A percentile compares a stretch with the other conserved stretches of the same genome.
phyloP scores from a whole-genome alignment of 2,888 invertebrate species.

The Lycia hirtaria region DNA sequence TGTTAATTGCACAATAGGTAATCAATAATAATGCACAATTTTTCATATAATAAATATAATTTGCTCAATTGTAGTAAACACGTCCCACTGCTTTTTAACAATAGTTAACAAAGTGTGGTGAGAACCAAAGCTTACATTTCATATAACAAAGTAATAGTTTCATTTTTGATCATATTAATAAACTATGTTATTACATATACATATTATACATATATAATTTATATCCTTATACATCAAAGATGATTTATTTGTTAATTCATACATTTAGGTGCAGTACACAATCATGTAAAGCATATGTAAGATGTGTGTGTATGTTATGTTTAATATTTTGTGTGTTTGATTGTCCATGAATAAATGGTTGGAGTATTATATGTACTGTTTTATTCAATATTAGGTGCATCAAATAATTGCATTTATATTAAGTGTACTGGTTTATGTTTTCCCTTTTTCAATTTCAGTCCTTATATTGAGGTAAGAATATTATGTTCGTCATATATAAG shows the following conservation, averaged over 20 bases:
- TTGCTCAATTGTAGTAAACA: slow-evolving; percentile 66
- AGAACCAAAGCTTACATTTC: slow-evolving; percentile 15
- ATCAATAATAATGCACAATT: slow-evolving; percentile 48
- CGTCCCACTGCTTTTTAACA: slow-evolving; percentile 46
- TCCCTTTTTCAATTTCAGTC: too few relatives aligned
- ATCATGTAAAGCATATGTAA: slow-evolving; percentile 27
- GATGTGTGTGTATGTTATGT: slow-evolving; percentile 12
- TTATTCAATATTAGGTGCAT: slow-evolving; percentile 2
- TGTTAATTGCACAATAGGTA: slow-evolving; percentile 53
- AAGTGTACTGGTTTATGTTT: too few relatives aligned
- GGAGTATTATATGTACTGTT: slow-evolving; percentile 38
- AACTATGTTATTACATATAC: slow-evolving; percentile 9
- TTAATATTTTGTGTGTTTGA: slow-evolving; percentile 29
- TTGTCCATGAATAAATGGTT: slow-evolving; percentile 40
- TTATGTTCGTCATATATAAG: too few relatives aligned
- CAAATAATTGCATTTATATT: too few relatives aligned
- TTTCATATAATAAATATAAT: slow-evolving; percentile 50
- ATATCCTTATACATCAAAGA: slow-evolving; percentile 30
- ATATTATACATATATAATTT: slow-evolving; percentile 25
- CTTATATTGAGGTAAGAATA: too few relatives aligned
- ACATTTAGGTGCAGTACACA: not conserved
- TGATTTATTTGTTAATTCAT: slow-evolving; percentile 7
- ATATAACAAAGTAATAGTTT: slow-evolving; percentile 20
- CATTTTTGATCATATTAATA: slow-evolving; percentile 17
- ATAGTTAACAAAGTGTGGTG: slow-evolving; percentile 21